Evolutionary conservation across 2,888 invertebrate genomes (phyloP), one percentile per base, ranked within the genome.

Genomic region (Ceriagrion tenellum): DNA sequence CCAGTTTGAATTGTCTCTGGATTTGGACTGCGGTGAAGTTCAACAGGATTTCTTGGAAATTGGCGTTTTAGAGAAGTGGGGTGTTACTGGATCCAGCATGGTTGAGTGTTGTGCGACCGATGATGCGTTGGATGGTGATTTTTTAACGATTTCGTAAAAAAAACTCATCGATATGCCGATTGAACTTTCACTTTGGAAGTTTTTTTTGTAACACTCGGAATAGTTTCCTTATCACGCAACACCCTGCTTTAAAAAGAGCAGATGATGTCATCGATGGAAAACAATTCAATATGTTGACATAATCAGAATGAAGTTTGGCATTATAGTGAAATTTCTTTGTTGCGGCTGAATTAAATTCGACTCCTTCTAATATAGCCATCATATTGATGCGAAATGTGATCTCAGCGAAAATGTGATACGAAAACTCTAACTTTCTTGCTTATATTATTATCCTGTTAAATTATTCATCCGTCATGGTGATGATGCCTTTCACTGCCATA

Each of bases 21-120:
- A 93, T 47, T 93, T 93, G 47, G 93, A 93, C 55, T 93, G 93
- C 47, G 93, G 74, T 16, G 93, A 93, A 26, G 93, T 93, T 47
- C 93, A 93, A 40, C 93, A 93, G 47, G 93, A 93, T 69, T 69
- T 93, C 93, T 93, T 93, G 30, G 93, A 93, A 93, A 93, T 93
- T 93, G 93, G 93, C 13, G 93, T 93, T 47, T n/a, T 93, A 40
- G 93, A 93, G 35, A 93, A 93, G 59, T 93, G 93, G 93, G 93
- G 93, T 93, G 93, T 93, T n/a, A 93, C 93, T n/a, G 93, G 93
- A 3, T 26, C 40, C 40, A 93, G 69, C 10, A 59, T 74, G 63
- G 93, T 74, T 47, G 69, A 40, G 6, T 93, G 74, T 55, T 23
- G 20, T 74, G 47, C 47, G n/a, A 47, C 69, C 10, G 63, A 93